A percentile compares a stretch with the other conserved stretches of the same genome.
Evolutionary conservation across 2,888 invertebrate genomes (phyloP).

Genomic region (Erebia palarica): DNA sequence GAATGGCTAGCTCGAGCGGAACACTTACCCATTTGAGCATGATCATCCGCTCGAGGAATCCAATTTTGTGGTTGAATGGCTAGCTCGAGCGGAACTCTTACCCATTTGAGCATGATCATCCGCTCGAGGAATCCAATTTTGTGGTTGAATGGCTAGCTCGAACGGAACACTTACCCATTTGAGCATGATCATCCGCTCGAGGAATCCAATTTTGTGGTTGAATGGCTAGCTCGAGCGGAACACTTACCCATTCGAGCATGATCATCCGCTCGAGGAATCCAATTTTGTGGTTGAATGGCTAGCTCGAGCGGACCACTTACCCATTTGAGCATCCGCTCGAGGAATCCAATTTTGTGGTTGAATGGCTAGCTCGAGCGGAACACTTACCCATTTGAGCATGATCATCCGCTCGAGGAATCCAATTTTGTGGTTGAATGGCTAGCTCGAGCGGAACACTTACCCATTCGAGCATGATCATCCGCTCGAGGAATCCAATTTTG

Average conservation of each 20-base stretch:
- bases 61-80: too few species aligned
- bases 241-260: constrained; percentile 85
- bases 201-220: too few species aligned
- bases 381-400: constrained; percentile 85
- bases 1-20: too few species aligned
- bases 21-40: constrained; percentile 85
- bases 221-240: not conserved
- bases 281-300: too few species aligned
- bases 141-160: too few species aligned
- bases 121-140: constrained; percentile 89
- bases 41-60: constrained; percentile 87
- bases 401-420: constrained; percentile 87
- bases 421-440: too few species aligned
- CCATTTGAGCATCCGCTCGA: constrained; percentile 88
- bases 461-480: constrained; percentile 87
- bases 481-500: constrained; percentile 89
- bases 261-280: constrained; percentile 87
- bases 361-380: not conserved
- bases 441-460: constrained; percentile 52
- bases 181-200: constrained; percentile 87
- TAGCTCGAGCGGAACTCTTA: constrained; percentile 48
- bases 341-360: too few species aligned
- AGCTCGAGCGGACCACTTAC: constrained; percentile 52
- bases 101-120: constrained; percentile 87
- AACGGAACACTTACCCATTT: constrained; percentile 78